Evolutionary conservation across 2,113 vertebrate species (phyloP), one percentile per base, ranked within the genome.

Genomic region (Hypomesus transpacificus): DNA sequence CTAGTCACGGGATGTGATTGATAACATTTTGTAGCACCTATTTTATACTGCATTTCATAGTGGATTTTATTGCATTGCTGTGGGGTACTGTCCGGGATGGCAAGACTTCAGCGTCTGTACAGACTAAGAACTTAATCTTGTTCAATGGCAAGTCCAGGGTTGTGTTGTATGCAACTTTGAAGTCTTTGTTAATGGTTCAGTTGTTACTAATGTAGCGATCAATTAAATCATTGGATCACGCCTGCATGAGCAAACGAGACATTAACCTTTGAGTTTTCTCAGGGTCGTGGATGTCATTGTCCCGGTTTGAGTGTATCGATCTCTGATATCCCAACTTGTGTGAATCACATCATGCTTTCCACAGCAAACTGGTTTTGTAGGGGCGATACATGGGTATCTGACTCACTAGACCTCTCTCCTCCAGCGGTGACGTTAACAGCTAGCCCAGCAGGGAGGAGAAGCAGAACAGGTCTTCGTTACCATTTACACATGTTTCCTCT

Each of bases 391-490:
- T 26, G 11, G 3, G 18, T 26, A 20, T 59, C n/a, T 22, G 59
- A 26, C 20, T 56, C 17, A 18, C 54, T n/a, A 6, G 16, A 56
- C 17, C 54, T 18, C 54, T 59, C 57, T 3, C 53, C 18, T 59
- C 31, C 31, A 34, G 31, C 5, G 6, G 5, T 34, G 31, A 34
- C 31, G 4, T 34, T 34, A 21, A 9, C 20, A 13, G 18, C 57
- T 13, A 18, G 18, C n/a, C 78, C 80, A 82, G 77, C 70, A 86
- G 84, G 81, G 75, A 75, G 31, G 60, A 28, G 64, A 69, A 75
- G 63, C 26, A 17, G 71, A 82, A 66, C 78, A 84, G 66, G 73
- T 80, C 79, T 84, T 87, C 74, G 88, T 90, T 89, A 85, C 80
- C 73, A 84, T 86, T 86, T 83, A 72, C 81, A 88, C 84, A 69